Evolutionary conservation across 2,888 invertebrate species (phyloP), one percentile per base, ranked within the genome.

Genomic region (Allacma fusca): DNA sequence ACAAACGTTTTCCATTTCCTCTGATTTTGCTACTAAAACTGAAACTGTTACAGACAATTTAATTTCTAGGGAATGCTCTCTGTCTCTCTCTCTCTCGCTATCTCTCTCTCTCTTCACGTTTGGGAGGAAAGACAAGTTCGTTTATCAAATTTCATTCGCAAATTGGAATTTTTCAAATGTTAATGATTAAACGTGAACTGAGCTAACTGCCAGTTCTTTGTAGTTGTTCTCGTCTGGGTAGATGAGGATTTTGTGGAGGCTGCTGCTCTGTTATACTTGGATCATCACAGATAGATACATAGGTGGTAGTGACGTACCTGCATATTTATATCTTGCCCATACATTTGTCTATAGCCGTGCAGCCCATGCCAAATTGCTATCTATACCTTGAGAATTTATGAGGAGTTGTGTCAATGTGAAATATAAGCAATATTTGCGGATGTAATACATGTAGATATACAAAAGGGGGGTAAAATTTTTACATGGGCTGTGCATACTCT

Each of bases 21-120:
- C 50, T 71, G 71, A n/a, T 71, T 24, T 44, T 44, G 50, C 2
- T 71, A 23, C 44, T 69, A 69, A n/a, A 13, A 5, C 29, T 40
- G 1, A 69, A 69, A 40, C n/a, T 16, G 21, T 40, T 9, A 40
- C 40, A 40, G 40, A 59, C 59, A 59, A 59, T 59, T 59, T 21
- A 59, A 59, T 59, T 59, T 59, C 59, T 23, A 13, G 59, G 59
- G 23, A 59, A 59, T 21, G 5, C 23, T 59, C 19, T n/a, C 59
- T 59, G 7, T 40, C 59, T 59, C 59, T n/a, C n/a, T n/a, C n/a
- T n/a, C n/a, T n/a, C n/a, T n/a, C n/a, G n/a, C n/a, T n/a, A 9
- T 43, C 44, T 19, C 19, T 43, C 12, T 43, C 44, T 43, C 44
- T 43, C 44, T 43, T 19, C 9, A n/a, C n/a, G n/a, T n/a, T n/a